Percentiles rank a stretch among this genome's conserved stretches.
phyloP scores from a whole-genome alignment of 2,113 vertebrate genomes.

The Macquaria australasica region DNA sequence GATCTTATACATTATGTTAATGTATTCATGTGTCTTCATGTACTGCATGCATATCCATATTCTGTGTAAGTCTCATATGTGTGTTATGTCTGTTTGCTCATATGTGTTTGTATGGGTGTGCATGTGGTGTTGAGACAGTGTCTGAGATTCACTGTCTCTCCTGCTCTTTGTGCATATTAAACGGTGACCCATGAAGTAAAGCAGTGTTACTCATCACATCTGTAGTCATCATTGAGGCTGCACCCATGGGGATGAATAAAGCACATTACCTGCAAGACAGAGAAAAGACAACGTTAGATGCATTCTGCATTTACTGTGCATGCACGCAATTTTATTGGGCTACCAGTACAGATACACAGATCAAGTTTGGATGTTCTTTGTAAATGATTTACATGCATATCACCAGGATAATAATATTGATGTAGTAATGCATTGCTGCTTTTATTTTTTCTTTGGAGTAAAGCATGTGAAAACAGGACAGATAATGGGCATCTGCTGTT shows the following conservation, averaged over 20 bases:
- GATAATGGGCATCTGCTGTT: conserved; percentile 21
- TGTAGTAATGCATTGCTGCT: not conserved
- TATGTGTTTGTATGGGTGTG: not conserved
- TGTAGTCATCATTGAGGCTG: conserved; percentile 41
- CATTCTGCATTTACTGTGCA: not conserved
- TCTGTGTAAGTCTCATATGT: no score
- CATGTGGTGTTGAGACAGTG: not conserved
- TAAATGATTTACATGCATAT: conserved; percentile 1
- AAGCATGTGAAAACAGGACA: conserved; percentile 9
- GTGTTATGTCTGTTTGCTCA: not conserved
- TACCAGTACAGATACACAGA: not conserved
- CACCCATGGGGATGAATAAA: conserved; percentile 46
- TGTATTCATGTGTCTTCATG: not conserved
- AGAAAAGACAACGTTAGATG: conserved; percentile 54
- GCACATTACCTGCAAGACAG: conserved; percentile 80
- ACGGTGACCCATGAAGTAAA: conserved; percentile 21
- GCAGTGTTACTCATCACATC: conserved; percentile 68
- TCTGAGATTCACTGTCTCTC: conserved; percentile 10
- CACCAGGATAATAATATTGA: not conserved
- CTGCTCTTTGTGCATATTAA: conserved; percentile 18
- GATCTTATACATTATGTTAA: not conserved
- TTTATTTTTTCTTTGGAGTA: not conserved
- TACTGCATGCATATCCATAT: not conserved
- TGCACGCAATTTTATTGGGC: not conserved
- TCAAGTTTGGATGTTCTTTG: not conserved